phyloP scores from a whole-genome alignment of 1,140 invertebrate genomes.

The Pteromalus puparum region DNA sequence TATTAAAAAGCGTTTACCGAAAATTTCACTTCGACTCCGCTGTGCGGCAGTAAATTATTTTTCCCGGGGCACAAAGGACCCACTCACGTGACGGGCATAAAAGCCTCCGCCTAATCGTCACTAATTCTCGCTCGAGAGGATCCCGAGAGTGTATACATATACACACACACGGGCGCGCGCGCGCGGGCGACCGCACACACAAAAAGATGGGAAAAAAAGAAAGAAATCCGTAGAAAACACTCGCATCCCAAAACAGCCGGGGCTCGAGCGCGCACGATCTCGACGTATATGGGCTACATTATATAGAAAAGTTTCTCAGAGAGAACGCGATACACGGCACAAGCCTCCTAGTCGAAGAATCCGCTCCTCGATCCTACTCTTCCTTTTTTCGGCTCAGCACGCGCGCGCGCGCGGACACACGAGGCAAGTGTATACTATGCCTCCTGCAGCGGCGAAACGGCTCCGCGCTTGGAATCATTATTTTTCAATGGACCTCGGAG shows the following conservation, averaged over 20 bases:
- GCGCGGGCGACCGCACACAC: neutral
- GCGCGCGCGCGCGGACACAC: neutral
- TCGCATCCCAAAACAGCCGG: neutral
- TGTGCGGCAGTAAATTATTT: slow-evolving; percentile 3
- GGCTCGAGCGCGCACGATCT: neutral
- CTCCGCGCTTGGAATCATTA: slow-evolving; percentile 40
- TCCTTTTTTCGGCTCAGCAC: slow-evolving; percentile 17
- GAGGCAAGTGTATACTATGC: slow-evolving; percentile 13
- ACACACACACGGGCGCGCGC: no score
- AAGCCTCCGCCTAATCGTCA: slow-evolving; percentile 23
- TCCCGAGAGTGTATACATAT: neutral
- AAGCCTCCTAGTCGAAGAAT: neutral
- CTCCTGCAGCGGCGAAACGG: slow-evolving; percentile 21
- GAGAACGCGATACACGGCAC: neutral
- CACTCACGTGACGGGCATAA: neutral
- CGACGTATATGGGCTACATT: neutral
- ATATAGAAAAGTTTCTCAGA: slow-evolving; percentile 46
- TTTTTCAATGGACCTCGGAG: slow-evolving; percentile 40
- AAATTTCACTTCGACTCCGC: neutral
- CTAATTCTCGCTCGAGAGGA: slow-evolving; percentile 23
- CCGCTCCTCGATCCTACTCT: neutral
- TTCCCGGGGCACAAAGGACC: neutral
- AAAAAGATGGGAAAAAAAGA: slow-evolving; percentile 27
- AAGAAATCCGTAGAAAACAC: neutral
- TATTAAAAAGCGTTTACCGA: neutral